Conservation (phyloP, 2,888 invertebrate genomes). For the Drosophila eohydei region DNA sequence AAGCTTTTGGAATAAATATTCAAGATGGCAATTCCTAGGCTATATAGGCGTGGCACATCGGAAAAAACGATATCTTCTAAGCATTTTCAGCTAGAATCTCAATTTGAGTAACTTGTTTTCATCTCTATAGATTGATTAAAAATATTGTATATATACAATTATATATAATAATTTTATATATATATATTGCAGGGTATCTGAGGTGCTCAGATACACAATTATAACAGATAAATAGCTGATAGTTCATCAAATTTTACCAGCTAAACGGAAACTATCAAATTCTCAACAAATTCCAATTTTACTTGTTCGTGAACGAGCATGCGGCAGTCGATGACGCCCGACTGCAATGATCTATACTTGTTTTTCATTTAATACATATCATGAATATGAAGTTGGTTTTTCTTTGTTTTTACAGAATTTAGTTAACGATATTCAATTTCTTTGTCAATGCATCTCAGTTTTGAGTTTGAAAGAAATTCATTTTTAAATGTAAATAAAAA, state of each 20-base stretch:
- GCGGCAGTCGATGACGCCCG: not conserved
- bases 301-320: constrained; percentile 1
- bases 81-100: not conserved
- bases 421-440: constrained; percentile 30
- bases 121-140: not conserved
- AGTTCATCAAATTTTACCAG: not conserved
- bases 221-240: too few species aligned
- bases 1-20: too few species aligned
- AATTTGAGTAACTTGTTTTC: not conserved
- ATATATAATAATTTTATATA: too few species aligned
- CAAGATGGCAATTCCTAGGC: too few species aligned
- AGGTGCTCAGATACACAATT: too few species aligned
- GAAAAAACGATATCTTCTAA: not conserved
- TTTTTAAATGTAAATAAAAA: constrained; percentile 73
- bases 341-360: not conserved
- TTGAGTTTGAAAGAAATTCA: constrained; percentile 82
- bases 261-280: not conserved
- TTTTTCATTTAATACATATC: constrained; percentile 14
- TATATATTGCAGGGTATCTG: too few species aligned
- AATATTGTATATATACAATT: too few species aligned
- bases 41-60: not conserved
- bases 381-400: constrained; percentile 50
- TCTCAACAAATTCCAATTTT: not conserved
- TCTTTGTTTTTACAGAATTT: constrained; percentile 28
- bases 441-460: constrained; percentile 77